Base-by-base conservation (phyloP, 1,140 invertebrate species). In the Oreohelix idahoensis region DNA sequence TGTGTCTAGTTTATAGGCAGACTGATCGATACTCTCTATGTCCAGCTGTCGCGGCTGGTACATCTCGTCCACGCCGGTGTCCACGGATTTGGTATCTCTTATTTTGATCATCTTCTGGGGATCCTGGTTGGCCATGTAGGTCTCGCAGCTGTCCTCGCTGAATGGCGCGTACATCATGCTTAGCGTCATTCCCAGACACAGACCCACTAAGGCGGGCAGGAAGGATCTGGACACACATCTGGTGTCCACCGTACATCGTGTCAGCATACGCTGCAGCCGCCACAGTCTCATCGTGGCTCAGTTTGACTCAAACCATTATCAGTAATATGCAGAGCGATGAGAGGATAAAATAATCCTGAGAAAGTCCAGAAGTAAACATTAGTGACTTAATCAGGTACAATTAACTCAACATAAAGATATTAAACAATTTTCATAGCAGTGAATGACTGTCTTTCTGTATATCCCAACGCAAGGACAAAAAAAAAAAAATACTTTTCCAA, bases 121-220 rank as follows among this genome's bases (percentile, higher is more conserved):
- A 39, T 87, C 86, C 36, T 88, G 82, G n/a, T 83, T 49, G 29
- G 79, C 73, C 1, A 84, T 53, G 49, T 73, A 84, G 0, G 86
- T 83, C 71, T 90, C 88, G 84, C 91, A 90, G 53, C 87, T 87
- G 77, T 92, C 89, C 23, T 91, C 90, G n/a, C 90, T 85, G 84
- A 89, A 90, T 15, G 91, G 91, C 23, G 86, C 88, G 77, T 89
- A 85, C 85, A 90, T 89, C 86, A 92, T 88, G 79, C 89, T 89
- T 29, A 92, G 82, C 0, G 89, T 86, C 42, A 91, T 88, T 1
- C 91, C 91, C 35, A 92, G 79, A 79, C 87, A 88, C n/a, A 91
- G 83, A 13, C 91, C 91, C 38, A 91, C 81, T 26, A 90, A 38
- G 29, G 87, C 83, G 23, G 90, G 89, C 10, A 90, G 29, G 51